Conservation (phyloP, 2,888 invertebrate genomes). For the Lamellibrachia columna region DNA sequence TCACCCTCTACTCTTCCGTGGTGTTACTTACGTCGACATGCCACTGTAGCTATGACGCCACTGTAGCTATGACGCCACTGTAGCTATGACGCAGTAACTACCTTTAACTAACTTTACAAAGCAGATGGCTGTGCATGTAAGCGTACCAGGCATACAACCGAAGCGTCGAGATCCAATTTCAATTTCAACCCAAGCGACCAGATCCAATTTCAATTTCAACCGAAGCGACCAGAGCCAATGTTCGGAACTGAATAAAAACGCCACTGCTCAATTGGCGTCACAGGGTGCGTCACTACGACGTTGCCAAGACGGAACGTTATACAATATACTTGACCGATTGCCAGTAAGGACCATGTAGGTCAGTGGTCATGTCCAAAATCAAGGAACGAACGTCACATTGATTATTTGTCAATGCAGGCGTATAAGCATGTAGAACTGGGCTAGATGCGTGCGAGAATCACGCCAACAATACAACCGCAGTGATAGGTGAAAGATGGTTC, state of each 20-base stretch:
- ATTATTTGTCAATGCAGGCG: constrained; percentile 4
- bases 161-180: no score
- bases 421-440: neutral
- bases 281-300: neutral
- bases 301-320: neutral
- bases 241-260: neutral
- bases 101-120: no score
- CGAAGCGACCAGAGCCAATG: neutral
- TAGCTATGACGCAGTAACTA: no score
- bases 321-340: neutral
- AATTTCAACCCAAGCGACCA: no score
- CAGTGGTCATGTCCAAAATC: constrained; percentile 6
- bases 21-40: no score
- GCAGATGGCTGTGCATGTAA: neutral
- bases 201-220: neutral
- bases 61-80: no score
- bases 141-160: no score
- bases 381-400: neutral
- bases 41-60: no score
- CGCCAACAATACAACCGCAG: neutral
- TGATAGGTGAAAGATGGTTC: neutral
- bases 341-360: neutral
- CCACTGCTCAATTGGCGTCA: neutral
- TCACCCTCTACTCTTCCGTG: neutral
- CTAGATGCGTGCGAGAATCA: neutral